Evolutionary conservation across 1,140 invertebrate species (phyloP), one percentile per base, ranked within the genome.

Genomic region (Hyles euphorbiae): DNA sequence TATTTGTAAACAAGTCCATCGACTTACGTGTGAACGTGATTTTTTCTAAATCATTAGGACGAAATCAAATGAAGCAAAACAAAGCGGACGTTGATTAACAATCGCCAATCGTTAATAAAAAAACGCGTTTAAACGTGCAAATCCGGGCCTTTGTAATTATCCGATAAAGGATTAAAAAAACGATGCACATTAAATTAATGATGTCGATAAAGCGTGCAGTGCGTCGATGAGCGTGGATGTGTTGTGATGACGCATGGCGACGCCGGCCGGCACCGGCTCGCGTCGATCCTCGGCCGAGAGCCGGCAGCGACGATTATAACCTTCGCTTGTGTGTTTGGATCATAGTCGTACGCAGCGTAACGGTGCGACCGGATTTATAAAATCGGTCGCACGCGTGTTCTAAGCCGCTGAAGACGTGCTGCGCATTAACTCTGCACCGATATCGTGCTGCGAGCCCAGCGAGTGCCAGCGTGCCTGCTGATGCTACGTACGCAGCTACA

Each of bases 261-360:
- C 40, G 40, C 36, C 53, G 53, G 53, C 40, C 53, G 52, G 61
- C 51, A 50, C 40, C 22, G 40, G 22, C 34, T 44, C 11, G 56
- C 60, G 56, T 55, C 61, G 56, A 52, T 43, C 40, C 32, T 12
- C 22, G 9, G 48, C 53, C 36, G 36, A 44, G 54, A 49, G 32
- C 34, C 34, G 52, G 43, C 40, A 34, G 45, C 45, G 36, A 56
- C 56, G 46, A 61, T 60, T 61, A 62, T 62, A 68, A 65, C 65
- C 58, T 56, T 57, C 22, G 57, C 36, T 50, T 60, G 59, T 56
- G 51, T 61, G 62, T 64, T 56, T 68, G 53, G 33, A 36, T 49
- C 70, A 69, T 74, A 72, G 73, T 77, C 76, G 67, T 74, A 58
- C 51, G 36, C 50, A 43, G 68, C 63, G 65, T 73, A 81, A 83